These are phyloP conservation scores for Gadus macrocephalus DNA, from an alignment of 2,113 vertebrate species.

Conservation along the genomic window DNA sequence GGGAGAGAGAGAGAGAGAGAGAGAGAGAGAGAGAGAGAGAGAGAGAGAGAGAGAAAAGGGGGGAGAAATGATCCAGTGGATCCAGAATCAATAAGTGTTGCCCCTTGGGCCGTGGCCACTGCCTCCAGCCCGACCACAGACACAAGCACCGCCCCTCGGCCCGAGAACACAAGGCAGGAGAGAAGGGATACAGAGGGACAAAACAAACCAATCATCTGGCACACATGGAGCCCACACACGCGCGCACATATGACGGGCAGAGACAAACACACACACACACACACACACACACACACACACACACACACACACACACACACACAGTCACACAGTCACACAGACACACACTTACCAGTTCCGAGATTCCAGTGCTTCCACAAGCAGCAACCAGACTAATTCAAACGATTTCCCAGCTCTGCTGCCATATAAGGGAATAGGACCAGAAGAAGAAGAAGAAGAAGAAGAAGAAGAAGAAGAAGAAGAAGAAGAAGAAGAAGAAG, in stretches of 20 bases:
- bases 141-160: constrained; percentile 49
- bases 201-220: constrained; percentile 54
- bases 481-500: too few relatives aligned
- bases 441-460: constrained; percentile 17
- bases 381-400: constrained; percentile 71
- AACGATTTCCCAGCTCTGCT: constrained; percentile 70
- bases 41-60: constrained; percentile 24
- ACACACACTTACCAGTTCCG: constrained; percentile 45
- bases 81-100: constrained; percentile 40
- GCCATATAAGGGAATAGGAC: constrained; percentile 72
- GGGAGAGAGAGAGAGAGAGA: constrained; percentile 25
- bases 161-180: constrained; percentile 54
- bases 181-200: constrained; percentile 43
- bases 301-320: constrained; percentile 9
- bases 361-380: constrained; percentile 43
- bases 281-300: constrained; percentile 41
- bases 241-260: constrained; percentile 11
- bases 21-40: constrained; percentile 11
- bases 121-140: constrained; percentile 54
- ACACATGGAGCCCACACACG: constrained; percentile 29
- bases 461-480: too few relatives aligned
- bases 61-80: constrained; percentile 28
- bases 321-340: constrained; percentile 45
- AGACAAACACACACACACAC: constrained; percentile 9
- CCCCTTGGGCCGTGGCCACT: constrained; percentile 36